Evolutionary conservation across 2,888 invertebrate genomes (phyloP).

Genomic region (Yponomeuta malinellus): DNA sequence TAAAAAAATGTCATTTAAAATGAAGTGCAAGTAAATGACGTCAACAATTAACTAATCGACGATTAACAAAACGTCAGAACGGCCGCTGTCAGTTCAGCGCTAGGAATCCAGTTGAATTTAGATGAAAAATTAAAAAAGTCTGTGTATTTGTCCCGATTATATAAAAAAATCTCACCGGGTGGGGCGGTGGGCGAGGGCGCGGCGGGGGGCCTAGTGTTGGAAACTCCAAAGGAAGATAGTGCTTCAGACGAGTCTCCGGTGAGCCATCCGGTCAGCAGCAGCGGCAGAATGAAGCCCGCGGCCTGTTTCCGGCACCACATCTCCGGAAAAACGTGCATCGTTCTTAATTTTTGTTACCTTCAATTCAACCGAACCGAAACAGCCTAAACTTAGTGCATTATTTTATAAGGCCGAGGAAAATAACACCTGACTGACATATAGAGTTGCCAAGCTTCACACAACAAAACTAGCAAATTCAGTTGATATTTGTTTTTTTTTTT

Average conservation of each 20-base stretch:
- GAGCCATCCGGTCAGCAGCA: constrained; percentile 46
- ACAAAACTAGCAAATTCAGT: no score
- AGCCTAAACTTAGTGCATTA: no score
- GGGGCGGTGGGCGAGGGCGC: constrained; percentile 73
- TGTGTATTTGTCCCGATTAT: constrained; percentile 13
- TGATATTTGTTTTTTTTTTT: no score
- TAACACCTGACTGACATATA: no score
- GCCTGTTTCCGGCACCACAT: constrained; percentile 53
- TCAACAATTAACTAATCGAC: neutral
- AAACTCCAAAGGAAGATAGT: constrained; percentile 81
- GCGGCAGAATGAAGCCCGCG: constrained; percentile 45
- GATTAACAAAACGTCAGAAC: neutral
- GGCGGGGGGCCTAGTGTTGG: constrained; percentile 75
- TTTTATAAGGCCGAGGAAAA: no score
- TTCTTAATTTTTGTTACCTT: neutral
- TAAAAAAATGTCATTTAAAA: no score
- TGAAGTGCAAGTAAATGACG: neutral
- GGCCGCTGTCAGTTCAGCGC: neutral
- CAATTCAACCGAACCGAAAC: no score
- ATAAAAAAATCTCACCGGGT: constrained; percentile 64
- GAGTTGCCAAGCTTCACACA: no score
- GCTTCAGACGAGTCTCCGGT: constrained; percentile 74
- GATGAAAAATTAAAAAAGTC: neutral
- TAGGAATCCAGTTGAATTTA: neutral
- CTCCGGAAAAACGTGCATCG: constrained; percentile 28